Conservation (phyloP, 2,113 vertebrate species). For the Oxyura jamaicensis region DNA sequence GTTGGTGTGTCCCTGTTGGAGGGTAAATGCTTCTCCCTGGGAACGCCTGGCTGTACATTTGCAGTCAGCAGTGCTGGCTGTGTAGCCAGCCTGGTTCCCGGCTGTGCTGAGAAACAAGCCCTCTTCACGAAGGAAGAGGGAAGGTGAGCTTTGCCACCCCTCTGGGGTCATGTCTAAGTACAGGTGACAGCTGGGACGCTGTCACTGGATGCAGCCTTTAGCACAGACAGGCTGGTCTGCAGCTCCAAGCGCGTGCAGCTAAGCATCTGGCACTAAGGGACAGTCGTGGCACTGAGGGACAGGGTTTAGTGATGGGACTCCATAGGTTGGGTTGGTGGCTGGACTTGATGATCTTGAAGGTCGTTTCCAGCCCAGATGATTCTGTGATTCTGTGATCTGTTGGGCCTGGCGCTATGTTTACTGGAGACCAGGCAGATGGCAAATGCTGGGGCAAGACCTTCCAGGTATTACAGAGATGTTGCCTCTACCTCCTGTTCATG, state of each 20-base stretch:
- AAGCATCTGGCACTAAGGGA: background rate
- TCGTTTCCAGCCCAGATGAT: background rate
- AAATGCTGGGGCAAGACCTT: background rate
- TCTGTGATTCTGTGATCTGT: background rate
- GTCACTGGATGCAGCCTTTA: background rate
- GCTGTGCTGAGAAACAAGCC: background rate
- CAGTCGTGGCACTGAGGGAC: background rate
- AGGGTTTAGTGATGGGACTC: background rate
- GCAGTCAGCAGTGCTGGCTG: background rate
- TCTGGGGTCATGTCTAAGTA: background rate
- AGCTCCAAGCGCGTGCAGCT: background rate
- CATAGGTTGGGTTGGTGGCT: background rate
- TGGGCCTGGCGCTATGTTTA: background rate
- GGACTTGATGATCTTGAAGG: background rate
- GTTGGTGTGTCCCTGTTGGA: background rate
- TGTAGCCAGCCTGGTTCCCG: background rate
- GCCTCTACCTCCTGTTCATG: background rate
- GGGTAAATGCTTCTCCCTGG: background rate
- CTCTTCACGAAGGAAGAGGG: background rate
- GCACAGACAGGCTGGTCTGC: background rate
- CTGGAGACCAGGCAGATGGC: background rate
- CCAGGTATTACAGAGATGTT: fast-evolving
- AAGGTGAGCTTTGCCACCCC: background rate
- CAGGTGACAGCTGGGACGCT: background rate
- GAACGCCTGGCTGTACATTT: background rate